phyloP scores from a whole-genome alignment of 2,113 vertebrate genomes.

The Tupaia tana region DNA sequence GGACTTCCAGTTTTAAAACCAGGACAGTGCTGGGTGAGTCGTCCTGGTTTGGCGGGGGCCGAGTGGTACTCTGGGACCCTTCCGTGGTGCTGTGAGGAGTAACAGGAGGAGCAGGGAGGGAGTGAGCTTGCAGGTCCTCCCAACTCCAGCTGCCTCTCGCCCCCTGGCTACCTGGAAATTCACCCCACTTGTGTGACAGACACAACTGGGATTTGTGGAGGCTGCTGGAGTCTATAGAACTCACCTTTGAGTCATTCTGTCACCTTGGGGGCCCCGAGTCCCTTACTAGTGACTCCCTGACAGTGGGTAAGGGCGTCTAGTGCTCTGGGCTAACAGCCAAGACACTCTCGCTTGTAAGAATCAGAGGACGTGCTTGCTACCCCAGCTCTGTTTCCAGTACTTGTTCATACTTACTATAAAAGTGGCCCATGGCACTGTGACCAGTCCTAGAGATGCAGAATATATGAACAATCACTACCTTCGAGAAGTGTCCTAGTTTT shows the following conservation, averaged over 20 bases:
- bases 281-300: background rate
- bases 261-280: background rate
- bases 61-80: background rate
- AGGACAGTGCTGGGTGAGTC: background rate
- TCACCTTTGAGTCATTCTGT: background rate
- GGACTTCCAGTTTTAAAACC: background rate
- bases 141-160: too few species aligned
- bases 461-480: background rate
- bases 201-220: background rate
- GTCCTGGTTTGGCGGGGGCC: too few species aligned
- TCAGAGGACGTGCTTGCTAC: background rate
- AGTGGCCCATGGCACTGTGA: background rate
- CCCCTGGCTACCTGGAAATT: background rate
- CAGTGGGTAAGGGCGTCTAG: too few species aligned
- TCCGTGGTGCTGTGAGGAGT: background rate
- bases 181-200: background rate
- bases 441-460: background rate
- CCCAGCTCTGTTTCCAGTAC: background rate
- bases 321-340: background rate
- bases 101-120: background rate
- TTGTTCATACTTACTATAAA: background rate
- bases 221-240: background rate
- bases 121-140: too few species aligned
- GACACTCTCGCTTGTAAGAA: background rate
- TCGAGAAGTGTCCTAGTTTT: conserved; percentile 13